Evolutionary conservation across 2,113 vertebrate genomes (phyloP).

Genomic region (Anser cygnoides): DNA sequence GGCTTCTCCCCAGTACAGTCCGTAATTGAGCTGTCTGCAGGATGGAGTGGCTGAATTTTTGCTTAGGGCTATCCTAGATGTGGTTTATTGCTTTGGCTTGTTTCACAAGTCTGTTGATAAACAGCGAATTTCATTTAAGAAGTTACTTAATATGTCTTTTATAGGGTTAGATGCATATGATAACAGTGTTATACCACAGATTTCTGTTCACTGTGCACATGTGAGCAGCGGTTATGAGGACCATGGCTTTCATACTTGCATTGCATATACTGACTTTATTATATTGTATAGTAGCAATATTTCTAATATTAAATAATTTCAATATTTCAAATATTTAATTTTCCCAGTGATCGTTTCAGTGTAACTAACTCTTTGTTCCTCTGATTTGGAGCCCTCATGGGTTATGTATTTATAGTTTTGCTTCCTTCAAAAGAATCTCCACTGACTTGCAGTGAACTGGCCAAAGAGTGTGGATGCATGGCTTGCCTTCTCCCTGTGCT

Average conservation of each 20-base stretch:
- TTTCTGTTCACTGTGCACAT: neutral
- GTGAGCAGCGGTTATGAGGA: neutral
- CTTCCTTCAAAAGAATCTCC: neutral
- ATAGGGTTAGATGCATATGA: neutral
- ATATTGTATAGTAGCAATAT: neutral
- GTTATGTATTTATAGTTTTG: neutral
- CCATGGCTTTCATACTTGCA: neutral
- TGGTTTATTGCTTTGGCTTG: neutral
- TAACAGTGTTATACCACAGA: rapidly evolving
- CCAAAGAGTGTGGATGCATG: neutral
- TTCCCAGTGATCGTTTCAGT: neutral
- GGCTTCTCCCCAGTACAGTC: neutral
- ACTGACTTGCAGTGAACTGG: neutral
- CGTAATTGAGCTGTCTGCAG: neutral
- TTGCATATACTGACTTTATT: neutral
- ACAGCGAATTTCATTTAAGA: neutral
- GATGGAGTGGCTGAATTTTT: neutral
- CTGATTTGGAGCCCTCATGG: neutral
- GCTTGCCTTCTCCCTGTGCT: neutral
- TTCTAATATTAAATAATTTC: neutral
- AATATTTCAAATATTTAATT: neutral
- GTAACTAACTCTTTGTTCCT: neutral
- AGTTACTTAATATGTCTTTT: neutral
- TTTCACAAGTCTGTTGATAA: neutral
- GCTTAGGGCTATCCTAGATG: neutral